phyloP scores from a whole-genome alignment of 2,113 vertebrate genomes.

The Columbina picui region DNA sequence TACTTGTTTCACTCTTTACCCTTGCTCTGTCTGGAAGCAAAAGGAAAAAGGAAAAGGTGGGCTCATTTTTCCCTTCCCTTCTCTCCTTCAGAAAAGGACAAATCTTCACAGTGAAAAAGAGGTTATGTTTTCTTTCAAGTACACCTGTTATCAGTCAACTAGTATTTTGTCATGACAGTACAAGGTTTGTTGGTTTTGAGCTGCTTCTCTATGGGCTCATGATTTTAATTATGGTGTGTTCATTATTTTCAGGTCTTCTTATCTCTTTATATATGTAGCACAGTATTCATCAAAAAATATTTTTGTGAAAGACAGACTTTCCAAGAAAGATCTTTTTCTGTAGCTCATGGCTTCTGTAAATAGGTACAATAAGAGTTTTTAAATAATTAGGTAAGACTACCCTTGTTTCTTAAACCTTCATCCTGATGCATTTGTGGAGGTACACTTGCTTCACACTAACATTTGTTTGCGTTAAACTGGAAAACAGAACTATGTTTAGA shows the following conservation, averaged over 20 bases:
- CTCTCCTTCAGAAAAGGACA: too few species aligned
- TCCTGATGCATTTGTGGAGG: not conserved
- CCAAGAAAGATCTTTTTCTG: not conserved
- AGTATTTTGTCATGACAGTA: not conserved
- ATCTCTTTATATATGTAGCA: not conserved
- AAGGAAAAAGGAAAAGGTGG: not conserved
- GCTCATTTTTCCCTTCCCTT: too few species aligned
- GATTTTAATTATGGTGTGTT: not conserved
- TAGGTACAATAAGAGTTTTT: not conserved
- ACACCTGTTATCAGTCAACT: rapidly evolving
- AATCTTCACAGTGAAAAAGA: not conserved
- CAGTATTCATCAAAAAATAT: not conserved
- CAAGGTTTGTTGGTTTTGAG: not conserved
- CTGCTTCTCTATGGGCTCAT: not conserved
- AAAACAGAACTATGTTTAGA: not conserved
- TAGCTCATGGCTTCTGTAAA: not conserved
- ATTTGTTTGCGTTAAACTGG: not conserved
- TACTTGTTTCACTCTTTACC: not conserved
- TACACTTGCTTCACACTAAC: not conserved
- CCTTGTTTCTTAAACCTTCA: not conserved
- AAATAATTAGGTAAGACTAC: not conserved
- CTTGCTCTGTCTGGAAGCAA: not conserved
- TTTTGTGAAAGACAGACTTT: not conserved
- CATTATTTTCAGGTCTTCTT: not conserved
- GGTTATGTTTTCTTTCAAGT: not conserved